A percentile compares a stretch with the other conserved stretches of the same genome.
Evolutionary conservation across 2,797 vertebrate genomes (phyloP).

Genomic region (Megalops cyprinoides): DNA sequence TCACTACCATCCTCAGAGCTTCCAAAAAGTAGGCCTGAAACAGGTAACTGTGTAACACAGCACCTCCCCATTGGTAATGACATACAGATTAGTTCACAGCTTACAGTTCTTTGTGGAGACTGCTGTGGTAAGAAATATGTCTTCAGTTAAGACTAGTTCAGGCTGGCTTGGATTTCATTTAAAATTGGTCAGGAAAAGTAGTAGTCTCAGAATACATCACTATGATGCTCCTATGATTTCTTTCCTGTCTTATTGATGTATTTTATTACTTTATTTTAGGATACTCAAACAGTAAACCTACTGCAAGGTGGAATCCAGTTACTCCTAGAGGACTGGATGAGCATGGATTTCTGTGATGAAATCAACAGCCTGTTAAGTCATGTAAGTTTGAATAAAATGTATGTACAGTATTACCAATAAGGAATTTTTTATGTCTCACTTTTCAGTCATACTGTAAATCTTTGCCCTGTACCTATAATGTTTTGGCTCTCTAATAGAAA

Average conservation of each 20-base stretch:
- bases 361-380: constrained; percentile 49
- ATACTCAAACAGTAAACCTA: constrained; percentile 79
- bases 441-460: no score
- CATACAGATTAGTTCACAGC: not conserved
- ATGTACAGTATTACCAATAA: not conserved
- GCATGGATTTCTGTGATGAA: constrained; percentile 75
- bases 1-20: constrained; percentile 65
- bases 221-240: not conserved
- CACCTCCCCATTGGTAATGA: not conserved
- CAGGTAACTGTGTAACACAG: constrained; percentile 63
- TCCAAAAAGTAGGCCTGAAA: constrained; percentile 76
- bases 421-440: not conserved
- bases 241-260: not conserved
- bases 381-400: not conserved
- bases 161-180: not conserved
- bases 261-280: constrained; percentile 51
- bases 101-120: not conserved
- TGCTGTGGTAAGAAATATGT: not conserved
- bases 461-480: no score
- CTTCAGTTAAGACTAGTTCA: not conserved
- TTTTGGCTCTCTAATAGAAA: no score
- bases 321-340: constrained; percentile 77
- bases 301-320: constrained; percentile 81
- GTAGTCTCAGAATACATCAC: no score
- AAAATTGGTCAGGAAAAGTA: not conserved